These are phyloP conservation scores for Laterallus jamaicensis DNA, from an alignment of 2,113 vertebrate species.

Conservation along the genomic window DNA sequence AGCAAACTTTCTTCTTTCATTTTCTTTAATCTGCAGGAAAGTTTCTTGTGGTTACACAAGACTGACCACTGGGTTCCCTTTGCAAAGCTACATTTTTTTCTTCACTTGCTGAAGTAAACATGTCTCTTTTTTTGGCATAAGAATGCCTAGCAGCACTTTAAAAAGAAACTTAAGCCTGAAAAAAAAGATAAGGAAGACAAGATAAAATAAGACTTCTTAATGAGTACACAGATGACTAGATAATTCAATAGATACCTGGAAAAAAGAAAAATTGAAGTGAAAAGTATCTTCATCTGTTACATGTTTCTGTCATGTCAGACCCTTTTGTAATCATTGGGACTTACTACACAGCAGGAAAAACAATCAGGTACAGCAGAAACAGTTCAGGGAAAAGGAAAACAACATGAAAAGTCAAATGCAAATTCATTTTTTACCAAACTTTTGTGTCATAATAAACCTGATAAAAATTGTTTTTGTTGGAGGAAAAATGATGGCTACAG, in stretches of 20 bases:
- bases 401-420: neutral
- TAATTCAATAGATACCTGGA: slow-evolving; percentile 9
- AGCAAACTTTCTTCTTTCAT: slow-evolving; percentile 13
- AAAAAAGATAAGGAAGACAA: slow-evolving; percentile 16
- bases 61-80: neutral
- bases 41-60: neutral
- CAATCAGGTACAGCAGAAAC: slow-evolving; percentile 6
- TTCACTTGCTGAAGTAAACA: slow-evolving; percentile 29
- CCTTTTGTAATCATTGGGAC: neutral
- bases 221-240: neutral
- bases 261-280: neutral
- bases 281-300: neutral
- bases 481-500: neutral
- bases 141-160: neutral
- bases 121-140: neutral
- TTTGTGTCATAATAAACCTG: slow-evolving; percentile 15
- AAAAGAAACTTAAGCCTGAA: slow-evolving; percentile 13
- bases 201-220: slow-evolving; percentile 12
- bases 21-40: neutral
- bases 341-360: neutral
- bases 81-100: neutral
- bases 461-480: neutral
- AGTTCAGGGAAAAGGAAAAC: slow-evolving; percentile 8
- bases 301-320: neutral
- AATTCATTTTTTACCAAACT: slow-evolving; percentile 27